These are phyloP conservation scores for Nemotelus pantherinus DNA, from an alignment of 2,888 invertebrate species.

Conservation along the genomic window DNA sequence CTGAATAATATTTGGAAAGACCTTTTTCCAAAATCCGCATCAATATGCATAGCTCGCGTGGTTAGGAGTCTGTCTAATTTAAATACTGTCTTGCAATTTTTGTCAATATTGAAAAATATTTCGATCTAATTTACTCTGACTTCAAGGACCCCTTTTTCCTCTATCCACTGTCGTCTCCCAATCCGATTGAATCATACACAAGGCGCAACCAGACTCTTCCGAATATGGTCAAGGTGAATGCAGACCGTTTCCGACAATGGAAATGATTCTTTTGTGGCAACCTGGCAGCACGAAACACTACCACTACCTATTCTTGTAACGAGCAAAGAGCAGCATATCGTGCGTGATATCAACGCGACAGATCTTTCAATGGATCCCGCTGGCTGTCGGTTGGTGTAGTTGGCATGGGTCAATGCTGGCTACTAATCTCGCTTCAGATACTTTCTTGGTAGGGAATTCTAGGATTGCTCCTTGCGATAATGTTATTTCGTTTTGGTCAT, in stretches of 20 bases:
- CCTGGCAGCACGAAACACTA: constrained; percentile 3
- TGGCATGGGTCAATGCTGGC: constrained; percentile 15
- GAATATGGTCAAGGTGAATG: constrained; percentile 33
- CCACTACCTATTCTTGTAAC: neutral
- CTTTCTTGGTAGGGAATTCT: constrained; percentile 31
- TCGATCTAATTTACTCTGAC: too few species aligned
- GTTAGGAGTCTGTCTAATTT: too few species aligned
- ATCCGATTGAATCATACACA: neutral
- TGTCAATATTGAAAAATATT: too few species aligned
- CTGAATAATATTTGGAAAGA: too few species aligned
- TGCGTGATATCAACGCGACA: constrained; percentile 16
- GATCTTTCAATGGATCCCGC: constrained; percentile 35
- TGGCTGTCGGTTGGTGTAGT: constrained; percentile 4
- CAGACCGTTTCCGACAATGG: constrained; percentile 32
- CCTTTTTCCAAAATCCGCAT: too few species aligned
- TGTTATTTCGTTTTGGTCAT: constrained; percentile 33
- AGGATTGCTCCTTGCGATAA: constrained; percentile 36
- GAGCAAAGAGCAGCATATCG: constrained; percentile 13
- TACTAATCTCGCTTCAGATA: neutral
- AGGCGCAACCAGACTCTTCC: neutral
- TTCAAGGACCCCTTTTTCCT: neutral
- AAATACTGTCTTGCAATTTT: too few species aligned
- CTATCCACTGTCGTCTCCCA: neutral
- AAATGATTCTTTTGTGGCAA: constrained; percentile 21
- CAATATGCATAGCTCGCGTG: too few species aligned